Evolutionary conservation across 2,888 invertebrate species (phyloP), one percentile per base, ranked within the genome.

Genomic region (Parapristionchus giblindavisi): DNA sequence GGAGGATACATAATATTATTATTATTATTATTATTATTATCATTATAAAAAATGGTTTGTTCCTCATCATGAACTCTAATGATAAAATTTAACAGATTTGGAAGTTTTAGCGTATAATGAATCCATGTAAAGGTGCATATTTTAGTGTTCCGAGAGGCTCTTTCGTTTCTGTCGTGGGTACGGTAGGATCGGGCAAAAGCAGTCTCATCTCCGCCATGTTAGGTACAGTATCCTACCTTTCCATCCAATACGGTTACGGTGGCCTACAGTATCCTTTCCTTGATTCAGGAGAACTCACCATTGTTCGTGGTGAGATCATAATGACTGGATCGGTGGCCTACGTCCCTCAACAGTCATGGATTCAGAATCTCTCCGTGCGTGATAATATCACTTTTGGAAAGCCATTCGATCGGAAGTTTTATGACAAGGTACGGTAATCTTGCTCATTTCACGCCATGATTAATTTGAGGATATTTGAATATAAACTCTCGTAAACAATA

Each of bases 171-270:
- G 92, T 96, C 32, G 95, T 96, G 0, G 95, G 95, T 4, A 92
- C 92, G 40, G 95, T 95, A 1, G 95, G 95, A 72, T 92, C 93
- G 1, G 95, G 94, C 66, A 95, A 95, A 90, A 94, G 93, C 36
- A 81, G 81, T 71, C 91, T 97, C 43, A 90, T 96, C 51, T 92
- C 94, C 4, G 95, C 96, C 0, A 75, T 85, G 34, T 76, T 85
- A 1, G 80, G 84, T 74, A 61, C 77, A 54, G 14, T 68, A 1
- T 34, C 24, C 27, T 29, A 43, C 11, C 8, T 43, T 14, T 14
- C 11, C 8, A 17, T 43, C 8, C 11, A 43, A 43, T 61, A 36
- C 6, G 36, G 11, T n/a, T 56, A 27, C 2, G 14, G 27, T 29
- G 6, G 29, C 4, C 6, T 58, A 21, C 34, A 8, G 14, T 32